Evolutionary conservation across 2,797 vertebrate genomes (phyloP), one percentile per base, ranked within the genome.

Genomic region (Margarornis squamiger): DNA sequence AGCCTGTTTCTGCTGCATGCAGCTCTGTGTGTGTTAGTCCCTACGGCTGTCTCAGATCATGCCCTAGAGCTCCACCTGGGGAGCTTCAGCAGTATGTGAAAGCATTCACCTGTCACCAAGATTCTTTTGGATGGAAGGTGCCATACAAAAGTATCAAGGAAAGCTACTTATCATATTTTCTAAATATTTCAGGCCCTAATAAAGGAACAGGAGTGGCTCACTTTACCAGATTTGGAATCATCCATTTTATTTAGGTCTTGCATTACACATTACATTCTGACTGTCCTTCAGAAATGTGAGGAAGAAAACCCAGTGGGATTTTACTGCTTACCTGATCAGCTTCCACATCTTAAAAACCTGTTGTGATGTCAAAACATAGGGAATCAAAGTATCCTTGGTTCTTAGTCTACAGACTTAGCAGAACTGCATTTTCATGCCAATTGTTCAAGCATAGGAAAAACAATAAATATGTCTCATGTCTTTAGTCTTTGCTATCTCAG

Each of bases 401-500:
- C 45, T 84, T 79, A 39, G 32, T 52, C 48, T 87, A 29, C 3
- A 5, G 52, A 29, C 38, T 70, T 71, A 49, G n/a, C 45, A 92
- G 41, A 90, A 81, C 41, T 74, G 23, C 23, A 43, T 87, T 94
- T 92, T 86, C 85, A n/a, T 86, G 59, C 39, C 1, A 17, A 45
- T 43, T 45, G 6, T 68, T 78, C 34, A 74, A 63, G 59, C 36
- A 57, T 6, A 49, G 52, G 17, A 41, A 45, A 94, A 88, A 59
- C 41, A 79, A 93, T 61, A 89, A 87, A 89, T 80, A n/a, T 2
- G 0, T 86, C 39, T 66, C 1, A 0, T 39, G 18, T 76, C n/a
- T 85, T 72, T 88, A 54, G 90, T 90, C 76, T 91, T 90, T 91
- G 29, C 62, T 88, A 46, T 81, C 45, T 93, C 67, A 46, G 52